Evolutionary conservation across 1,140 invertebrate genomes (phyloP).

Genomic region (Sinonovacula constricta): DNA sequence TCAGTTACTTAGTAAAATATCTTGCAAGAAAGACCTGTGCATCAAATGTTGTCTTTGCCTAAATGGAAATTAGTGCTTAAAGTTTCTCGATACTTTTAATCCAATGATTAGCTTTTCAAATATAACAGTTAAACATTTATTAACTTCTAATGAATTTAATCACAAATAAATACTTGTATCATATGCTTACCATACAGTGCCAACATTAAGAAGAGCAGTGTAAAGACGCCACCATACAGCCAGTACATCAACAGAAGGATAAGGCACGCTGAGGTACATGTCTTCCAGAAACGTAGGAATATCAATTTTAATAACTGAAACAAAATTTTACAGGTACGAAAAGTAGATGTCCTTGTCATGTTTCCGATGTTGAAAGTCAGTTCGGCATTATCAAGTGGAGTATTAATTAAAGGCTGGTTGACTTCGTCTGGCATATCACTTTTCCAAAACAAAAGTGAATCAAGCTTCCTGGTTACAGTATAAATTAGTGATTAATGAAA

Average conservation of each 20-base stretch:
- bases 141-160: too few species aligned
- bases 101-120: too few species aligned
- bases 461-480: too few species aligned
- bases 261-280: conserved; percentile 62
- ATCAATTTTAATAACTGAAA: conserved; percentile 35
- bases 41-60: too few species aligned
- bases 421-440: neutral
- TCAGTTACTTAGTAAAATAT: too few species aligned
- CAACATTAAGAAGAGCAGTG: conserved; percentile 85
- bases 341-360: conserved; percentile 28
- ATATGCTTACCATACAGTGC: conserved; percentile 78
- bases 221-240: conserved; percentile 87
- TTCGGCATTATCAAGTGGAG: neutral
- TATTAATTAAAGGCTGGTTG: neutral
- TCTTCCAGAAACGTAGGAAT: conserved; percentile 63
- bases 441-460: too few species aligned
- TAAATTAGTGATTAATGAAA: neutral
- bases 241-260: conserved; percentile 87
- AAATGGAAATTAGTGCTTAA: too few species aligned
- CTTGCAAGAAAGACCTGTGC: too few species aligned
- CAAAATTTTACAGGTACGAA: conserved; percentile 27
- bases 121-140: too few species aligned
- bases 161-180: too few species aligned
- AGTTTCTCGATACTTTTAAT: too few species aligned
- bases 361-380: conserved; percentile 20